Evolutionary conservation across 30 jellyfish, hydroid and myxozoan genomes (phyloP), one percentile per base, ranked within the genome.

Genomic region (Rhopilema esculentum): DNA sequence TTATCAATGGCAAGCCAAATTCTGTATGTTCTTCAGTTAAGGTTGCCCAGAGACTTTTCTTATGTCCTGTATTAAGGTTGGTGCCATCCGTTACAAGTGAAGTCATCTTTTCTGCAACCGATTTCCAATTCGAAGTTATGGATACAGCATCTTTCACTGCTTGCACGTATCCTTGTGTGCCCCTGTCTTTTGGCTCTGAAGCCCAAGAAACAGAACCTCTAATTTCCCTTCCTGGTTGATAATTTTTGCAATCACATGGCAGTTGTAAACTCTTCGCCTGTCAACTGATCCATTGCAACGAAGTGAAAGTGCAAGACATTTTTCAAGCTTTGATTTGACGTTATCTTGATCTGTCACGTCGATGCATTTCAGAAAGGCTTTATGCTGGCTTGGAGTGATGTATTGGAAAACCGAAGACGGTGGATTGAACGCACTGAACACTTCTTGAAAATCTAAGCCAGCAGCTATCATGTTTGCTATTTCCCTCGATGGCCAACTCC

Each of bases 21-120:
- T 49, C 73, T 76, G 51, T 26, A 18, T 62, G 52, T 76, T 26
- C 27, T 16, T 26, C 61, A 32, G 51, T 71, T 49, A 76, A 71
- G 57, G 57, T 20, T 49, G 22, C 61, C 87, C 87, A 49, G 48
- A 76, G 75, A 40, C 87, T 62, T 18, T 24, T 63, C 33, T 51
- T 76, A 49, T 76, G 74, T 76, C 77, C 77, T 17, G 29, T 76
- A 76, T 76, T 76, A 69, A 76, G 51, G 61, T 76, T 76, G 61
- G 87, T 76, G 75, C 87, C 75, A 51, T 76, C 87, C 27, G 87
- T 76, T 29, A 76, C 87, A 20, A 76, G 51, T 24, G 83, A 72
- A 27, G 83, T 27, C 21, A 72, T 63, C 20, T 72, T 63, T 72
- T 30, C 25, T 29, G 51, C 29, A 32, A 72, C 57, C 57, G 57